A percentile compares a stretch with the other conserved stretches of the same genome.
Conservation (phyloP, 1,140 invertebrate species). For the Leucophenga varia region DNA sequence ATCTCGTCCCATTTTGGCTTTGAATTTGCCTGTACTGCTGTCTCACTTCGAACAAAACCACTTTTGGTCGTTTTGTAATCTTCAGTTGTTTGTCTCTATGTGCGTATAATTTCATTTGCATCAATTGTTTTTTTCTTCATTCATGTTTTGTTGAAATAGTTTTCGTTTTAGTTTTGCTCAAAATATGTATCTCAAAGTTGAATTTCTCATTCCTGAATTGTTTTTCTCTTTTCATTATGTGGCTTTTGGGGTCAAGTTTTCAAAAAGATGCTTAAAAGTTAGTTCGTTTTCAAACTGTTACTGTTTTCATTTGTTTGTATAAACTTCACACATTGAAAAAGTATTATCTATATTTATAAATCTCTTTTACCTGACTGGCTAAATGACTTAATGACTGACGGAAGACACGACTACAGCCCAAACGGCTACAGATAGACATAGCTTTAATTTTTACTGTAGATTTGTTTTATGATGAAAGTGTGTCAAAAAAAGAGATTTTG, state of each 20-base stretch:
- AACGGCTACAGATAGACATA: too few species aligned
- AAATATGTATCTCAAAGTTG: conserved; percentile 49
- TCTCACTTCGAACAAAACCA: background rate
- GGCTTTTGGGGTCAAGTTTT: background rate
- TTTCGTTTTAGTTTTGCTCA: conserved; percentile 32
- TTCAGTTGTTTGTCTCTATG: background rate
- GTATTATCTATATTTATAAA: too few species aligned
- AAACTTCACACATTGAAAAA: too few species aligned
- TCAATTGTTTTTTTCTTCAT: background rate
- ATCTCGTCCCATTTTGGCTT: conserved; percentile 47
- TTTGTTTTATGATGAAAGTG: too few species aligned
- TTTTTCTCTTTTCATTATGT: background rate
- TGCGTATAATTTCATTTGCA: conserved; percentile 2
- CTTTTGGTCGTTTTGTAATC: background rate
- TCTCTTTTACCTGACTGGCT: too few species aligned
- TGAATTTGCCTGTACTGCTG: background rate
- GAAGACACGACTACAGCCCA: too few species aligned
- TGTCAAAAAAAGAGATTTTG: too few species aligned
- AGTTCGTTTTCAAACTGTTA: too few species aligned
- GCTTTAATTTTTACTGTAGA: too few species aligned
- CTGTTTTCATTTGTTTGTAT: too few species aligned
- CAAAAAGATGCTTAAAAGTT: too few species aligned
- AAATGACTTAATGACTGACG: too few species aligned
- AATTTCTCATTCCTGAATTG: background rate
- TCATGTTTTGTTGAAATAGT: conserved; percentile 3